Evolutionary conservation across 1,140 invertebrate genomes (phyloP).

Genomic region (Laupala kohalensis): DNA sequence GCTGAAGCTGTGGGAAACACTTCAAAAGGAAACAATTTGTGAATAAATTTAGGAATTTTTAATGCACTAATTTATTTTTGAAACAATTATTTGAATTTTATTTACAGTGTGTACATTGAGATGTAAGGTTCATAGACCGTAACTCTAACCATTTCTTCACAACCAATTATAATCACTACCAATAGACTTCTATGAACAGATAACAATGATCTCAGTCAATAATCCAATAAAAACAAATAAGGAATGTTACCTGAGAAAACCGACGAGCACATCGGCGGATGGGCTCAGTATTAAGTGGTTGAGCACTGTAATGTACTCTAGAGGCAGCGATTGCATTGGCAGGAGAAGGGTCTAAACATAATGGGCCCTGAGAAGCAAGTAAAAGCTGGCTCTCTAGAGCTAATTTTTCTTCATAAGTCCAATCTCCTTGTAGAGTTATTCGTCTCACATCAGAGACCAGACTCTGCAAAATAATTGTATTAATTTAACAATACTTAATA

Average conservation of each 20-base stretch:
- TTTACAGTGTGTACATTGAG: too few relatives aligned
- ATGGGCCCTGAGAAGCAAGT: conserved; percentile 64
- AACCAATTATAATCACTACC: too few relatives aligned
- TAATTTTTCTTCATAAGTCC: conserved; percentile 64
- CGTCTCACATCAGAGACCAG: conserved; percentile 59
- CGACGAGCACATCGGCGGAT: conserved; percentile 58
- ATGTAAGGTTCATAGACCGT: too few relatives aligned
- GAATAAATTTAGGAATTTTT: too few relatives aligned
- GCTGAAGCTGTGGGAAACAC: too few relatives aligned
- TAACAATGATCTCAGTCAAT: too few relatives aligned
- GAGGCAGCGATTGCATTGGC: conserved; percentile 59
- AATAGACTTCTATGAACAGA: too few relatives aligned
- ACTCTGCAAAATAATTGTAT: conserved; percentile 51
- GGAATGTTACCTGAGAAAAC: conserved; percentile 47
- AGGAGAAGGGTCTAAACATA: conserved; percentile 77
- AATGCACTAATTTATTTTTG: too few relatives aligned
- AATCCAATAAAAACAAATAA: conserved; percentile 17
- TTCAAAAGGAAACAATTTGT: too few relatives aligned
- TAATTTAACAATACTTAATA: too few relatives aligned
- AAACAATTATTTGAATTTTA: too few relatives aligned
- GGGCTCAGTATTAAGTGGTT: conserved; percentile 57
- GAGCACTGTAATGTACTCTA: conserved; percentile 54
- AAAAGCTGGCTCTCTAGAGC: conserved; percentile 70
- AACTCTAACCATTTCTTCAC: too few relatives aligned
- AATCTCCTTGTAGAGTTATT: conserved; percentile 49